Evolutionary conservation across 2,113 vertebrate species (phyloP).

Genomic region (Rhizomys pruinosus): DNA sequence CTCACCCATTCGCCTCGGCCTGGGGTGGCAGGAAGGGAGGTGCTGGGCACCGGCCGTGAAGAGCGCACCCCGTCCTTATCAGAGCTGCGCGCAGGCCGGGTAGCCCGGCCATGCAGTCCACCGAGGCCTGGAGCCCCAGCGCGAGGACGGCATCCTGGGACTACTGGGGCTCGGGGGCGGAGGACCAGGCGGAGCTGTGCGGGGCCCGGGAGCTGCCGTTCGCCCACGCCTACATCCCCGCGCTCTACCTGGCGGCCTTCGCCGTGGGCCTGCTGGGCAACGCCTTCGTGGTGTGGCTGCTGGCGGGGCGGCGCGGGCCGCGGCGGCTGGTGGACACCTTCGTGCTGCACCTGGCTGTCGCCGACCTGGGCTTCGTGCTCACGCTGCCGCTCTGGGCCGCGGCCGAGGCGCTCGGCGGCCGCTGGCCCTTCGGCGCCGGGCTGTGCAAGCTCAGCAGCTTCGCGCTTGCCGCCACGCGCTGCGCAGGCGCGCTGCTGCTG

Average conservation of each 20-base stretch:
- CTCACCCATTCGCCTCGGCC: slow-evolving; percentile 12
- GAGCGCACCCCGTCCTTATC: background rate
- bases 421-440: slow-evolving; percentile 87
- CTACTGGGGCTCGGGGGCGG: slow-evolving; percentile 17
- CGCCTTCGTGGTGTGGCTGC: slow-evolving; percentile 88
- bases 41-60: slow-evolving; percentile 53
- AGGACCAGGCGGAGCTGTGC: slow-evolving; percentile 62
- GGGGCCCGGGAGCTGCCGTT: slow-evolving; percentile 67
- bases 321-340: slow-evolving; percentile 91
- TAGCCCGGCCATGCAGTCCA: slow-evolving; percentile 20
- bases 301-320: slow-evolving; percentile 76
- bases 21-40: slow-evolving; percentile 78
- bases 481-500: slow-evolving; percentile 92
- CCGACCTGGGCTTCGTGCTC: slow-evolving; percentile 90
- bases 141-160: background rate
- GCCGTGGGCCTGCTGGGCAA: slow-evolving; percentile 90
- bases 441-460: slow-evolving; percentile 92
- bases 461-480: slow-evolving; percentile 89
- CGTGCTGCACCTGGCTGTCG: slow-evolving; percentile 90
- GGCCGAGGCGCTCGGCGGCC: slow-evolving; percentile 77
- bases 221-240: slow-evolving; percentile 84
- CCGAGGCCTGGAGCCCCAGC: slow-evolving; percentile 48
- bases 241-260: slow-evolving; percentile 89
- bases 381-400: slow-evolving; percentile 91
- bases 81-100: background rate